Evolutionary conservation across 2,797 vertebrate species (phyloP).

Genomic region (Brotula barbata): DNA sequence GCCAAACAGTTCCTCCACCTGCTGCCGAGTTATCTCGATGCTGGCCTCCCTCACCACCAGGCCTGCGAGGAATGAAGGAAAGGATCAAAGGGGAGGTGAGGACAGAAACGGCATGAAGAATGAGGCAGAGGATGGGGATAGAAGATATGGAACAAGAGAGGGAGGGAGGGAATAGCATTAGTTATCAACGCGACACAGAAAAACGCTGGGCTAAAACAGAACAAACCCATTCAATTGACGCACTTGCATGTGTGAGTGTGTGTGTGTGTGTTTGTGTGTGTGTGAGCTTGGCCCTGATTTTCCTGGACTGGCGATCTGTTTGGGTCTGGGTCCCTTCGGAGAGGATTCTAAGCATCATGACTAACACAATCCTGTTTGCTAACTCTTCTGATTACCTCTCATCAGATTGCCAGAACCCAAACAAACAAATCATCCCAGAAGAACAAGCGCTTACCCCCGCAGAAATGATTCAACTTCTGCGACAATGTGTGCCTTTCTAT

Average conservation of each 20-base stretch:
- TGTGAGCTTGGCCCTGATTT: conserved; percentile 46
- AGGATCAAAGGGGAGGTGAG: not conserved
- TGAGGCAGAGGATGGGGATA: not conserved
- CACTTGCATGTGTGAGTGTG: conserved; percentile 20
- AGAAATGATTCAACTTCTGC: conserved; percentile 49
- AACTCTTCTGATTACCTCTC: conserved; percentile 80
- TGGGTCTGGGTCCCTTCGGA: conserved; percentile 63
- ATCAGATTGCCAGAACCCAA: conserved; percentile 74
- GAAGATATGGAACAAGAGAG: not conserved
- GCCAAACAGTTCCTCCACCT: conserved; percentile 97
- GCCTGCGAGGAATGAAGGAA: conserved; percentile 75
- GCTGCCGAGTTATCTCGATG: conserved; percentile 98
- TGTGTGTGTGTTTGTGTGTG: conserved; percentile 17
- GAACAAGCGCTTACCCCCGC: conserved; percentile 66
- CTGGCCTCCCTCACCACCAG: conserved; percentile 96
- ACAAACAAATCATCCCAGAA: conserved; percentile 73
- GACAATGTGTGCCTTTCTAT: conserved; percentile 10
- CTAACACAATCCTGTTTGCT: conserved; percentile 79
- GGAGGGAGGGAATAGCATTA: not conserved
- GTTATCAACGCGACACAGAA: not conserved
- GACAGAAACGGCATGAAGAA: not conserved
- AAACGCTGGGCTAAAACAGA: conserved; percentile 2
- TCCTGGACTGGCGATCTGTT: conserved; percentile 62
- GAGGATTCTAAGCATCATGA: conserved; percentile 68
- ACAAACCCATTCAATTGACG: not conserved